Evolutionary conservation across 1,140 invertebrate genomes (phyloP), one percentile per base, ranked within the genome.

Genomic region (Telenomus remus): DNA sequence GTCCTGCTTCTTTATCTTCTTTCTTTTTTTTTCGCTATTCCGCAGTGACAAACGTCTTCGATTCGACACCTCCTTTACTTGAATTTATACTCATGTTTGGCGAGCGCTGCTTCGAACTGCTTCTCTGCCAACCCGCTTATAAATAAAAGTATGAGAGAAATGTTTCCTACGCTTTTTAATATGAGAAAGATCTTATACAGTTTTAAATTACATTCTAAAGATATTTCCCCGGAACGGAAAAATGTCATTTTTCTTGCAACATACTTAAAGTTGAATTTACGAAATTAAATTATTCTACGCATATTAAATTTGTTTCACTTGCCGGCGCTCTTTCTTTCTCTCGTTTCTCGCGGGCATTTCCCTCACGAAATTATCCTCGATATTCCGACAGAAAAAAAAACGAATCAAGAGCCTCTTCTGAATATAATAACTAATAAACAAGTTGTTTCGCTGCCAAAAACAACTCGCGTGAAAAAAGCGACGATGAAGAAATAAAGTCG

Each of bases 31-130:
- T 6, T 27, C 19, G 1, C 70, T 61, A 59, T 78, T 78, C 76
- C 71, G 64, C 66, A 19, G 69, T 73, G 70, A 73, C 76, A 73
- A 78, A 73, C 68, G 69, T 65, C 70, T 70, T 70, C 70, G 65
- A 73, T 78, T 78, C 76, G 70, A 78, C 65, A 70, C 69, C 60
- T 78, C 66, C 61, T 76, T 76, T 71, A 61, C 73, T 71, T 46
- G 73, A 71, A 76, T 70, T 76, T 70, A 76, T 76, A 70, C 66
- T 66, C 73, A 71, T 66, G 73, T 76, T 76, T 76, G 65, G 73
- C 64, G 72, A 69, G 54, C 72, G 12, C 65, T 54, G 61, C 50
- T 55, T 56, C 34, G 47, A 56, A 49, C 54, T n/a, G 47, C 37
- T 37, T 34, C 60, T 76, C 46, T 76, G 65, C 65, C 72, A 75